These are phyloP conservation scores for Griposia aprilina DNA, from an alignment of 2,888 invertebrate species.

Conservation along the genomic window DNA sequence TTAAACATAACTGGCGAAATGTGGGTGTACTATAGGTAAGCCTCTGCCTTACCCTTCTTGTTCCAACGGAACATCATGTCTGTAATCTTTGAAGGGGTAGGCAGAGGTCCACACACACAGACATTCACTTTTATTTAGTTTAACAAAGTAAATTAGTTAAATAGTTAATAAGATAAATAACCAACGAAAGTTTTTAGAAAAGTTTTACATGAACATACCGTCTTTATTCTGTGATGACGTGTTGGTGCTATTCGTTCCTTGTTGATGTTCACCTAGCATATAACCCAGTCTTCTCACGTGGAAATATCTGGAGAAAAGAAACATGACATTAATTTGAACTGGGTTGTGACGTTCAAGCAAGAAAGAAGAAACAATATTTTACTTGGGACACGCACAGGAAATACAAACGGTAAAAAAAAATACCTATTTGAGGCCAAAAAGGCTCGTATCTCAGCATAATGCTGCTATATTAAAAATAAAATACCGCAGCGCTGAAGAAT, in stretches of 20 bases:
- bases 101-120: not conserved
- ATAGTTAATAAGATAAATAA: not conserved
- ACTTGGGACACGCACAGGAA: too few relatives aligned
- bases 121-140: too few relatives aligned
- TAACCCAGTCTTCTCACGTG: constrained; percentile 94
- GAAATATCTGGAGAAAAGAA: constrained; percentile 92
- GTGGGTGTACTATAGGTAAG: too few relatives aligned
- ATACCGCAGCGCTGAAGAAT: too few relatives aligned
- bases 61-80: not conserved
- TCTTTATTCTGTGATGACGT: constrained; percentile 84
- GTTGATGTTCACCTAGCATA: constrained; percentile 90
- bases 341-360: not conserved
- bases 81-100: not conserved
- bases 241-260: constrained; percentile 85
- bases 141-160: too few relatives aligned
- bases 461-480: too few relatives aligned
- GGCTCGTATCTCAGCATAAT: too few relatives aligned
- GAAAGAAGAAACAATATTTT: too few relatives aligned
- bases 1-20: too few relatives aligned
- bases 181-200: not conserved
- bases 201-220: constrained; percentile 70
- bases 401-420: too few relatives aligned
- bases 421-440: too few relatives aligned
- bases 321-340: not conserved
- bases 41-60: too few relatives aligned